These are phyloP conservation scores for Sceliomorpha sp. DNA, from an alignment of 2,888 invertebrate species.

Conservation along the genomic window DNA sequence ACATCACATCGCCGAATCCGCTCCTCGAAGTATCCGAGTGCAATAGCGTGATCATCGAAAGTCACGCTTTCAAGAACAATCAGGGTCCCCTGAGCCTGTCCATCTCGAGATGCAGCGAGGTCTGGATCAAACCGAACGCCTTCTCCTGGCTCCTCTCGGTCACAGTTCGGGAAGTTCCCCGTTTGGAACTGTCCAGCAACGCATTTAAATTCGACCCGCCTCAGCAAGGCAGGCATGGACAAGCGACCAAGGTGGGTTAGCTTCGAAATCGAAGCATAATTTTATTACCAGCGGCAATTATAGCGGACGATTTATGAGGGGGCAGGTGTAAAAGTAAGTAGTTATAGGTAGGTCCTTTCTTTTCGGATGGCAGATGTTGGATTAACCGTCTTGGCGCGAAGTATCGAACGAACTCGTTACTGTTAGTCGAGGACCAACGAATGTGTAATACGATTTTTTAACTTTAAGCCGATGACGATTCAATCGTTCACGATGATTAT, in stretches of 20 bases:
- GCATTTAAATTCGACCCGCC: slow-evolving; percentile 85
- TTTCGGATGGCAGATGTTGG: too few relatives aligned
- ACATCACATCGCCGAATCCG: slow-evolving; percentile 83
- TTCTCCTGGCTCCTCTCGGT: slow-evolving; percentile 86
- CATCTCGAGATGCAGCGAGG: slow-evolving; percentile 83
- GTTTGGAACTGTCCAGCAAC: slow-evolving; percentile 83
- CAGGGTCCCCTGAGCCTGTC: slow-evolving; percentile 85
- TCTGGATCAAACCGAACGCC: slow-evolving; percentile 84
- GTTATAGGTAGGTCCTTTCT: too few relatives aligned
- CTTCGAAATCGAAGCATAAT: neutral
- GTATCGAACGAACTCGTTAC: too few relatives aligned
- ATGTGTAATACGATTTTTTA: too few relatives aligned
- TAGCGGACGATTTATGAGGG: neutral
- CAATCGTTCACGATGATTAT: too few relatives aligned
- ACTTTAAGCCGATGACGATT: too few relatives aligned
- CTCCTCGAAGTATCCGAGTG: slow-evolving; percentile 84
- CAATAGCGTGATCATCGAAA: slow-evolving; percentile 83
- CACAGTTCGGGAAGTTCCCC: slow-evolving; percentile 82
- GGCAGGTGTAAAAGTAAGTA: too few relatives aligned
- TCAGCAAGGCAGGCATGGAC: slow-evolving; percentile 84
- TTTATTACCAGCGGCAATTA: too few relatives aligned
- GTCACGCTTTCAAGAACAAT: slow-evolving; percentile 84
- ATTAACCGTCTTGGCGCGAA: too few relatives aligned
- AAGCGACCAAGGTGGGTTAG: slow-evolving; percentile 79
- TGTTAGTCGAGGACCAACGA: too few relatives aligned